These are phyloP conservation scores for Spermophilus dauricus DNA, from an alignment of 2,113 vertebrate species.

Conservation along the genomic window DNA sequence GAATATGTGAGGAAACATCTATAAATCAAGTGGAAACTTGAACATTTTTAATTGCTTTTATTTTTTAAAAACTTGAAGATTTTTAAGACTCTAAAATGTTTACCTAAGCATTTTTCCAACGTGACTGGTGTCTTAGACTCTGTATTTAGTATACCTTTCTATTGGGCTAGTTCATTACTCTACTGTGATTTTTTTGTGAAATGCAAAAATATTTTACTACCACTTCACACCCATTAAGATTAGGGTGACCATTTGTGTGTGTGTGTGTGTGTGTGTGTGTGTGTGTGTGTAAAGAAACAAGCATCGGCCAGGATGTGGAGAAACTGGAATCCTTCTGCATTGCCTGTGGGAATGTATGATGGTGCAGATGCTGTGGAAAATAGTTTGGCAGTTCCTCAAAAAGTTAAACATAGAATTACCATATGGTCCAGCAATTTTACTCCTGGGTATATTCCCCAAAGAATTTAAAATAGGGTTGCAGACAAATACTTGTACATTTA, in stretches of 20 bases:
- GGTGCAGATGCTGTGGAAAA: background rate
- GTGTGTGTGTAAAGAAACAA: background rate
- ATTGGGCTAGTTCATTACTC: background rate
- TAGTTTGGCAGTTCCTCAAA: constrained; percentile 20
- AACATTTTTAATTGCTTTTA: background rate
- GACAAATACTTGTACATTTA: background rate
- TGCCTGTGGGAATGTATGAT: background rate
- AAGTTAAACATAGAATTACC: constrained; percentile 51
- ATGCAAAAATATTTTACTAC: constrained; percentile 54
- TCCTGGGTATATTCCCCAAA: background rate
- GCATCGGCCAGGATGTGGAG: background rate
- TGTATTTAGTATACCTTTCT: constrained; percentile 13
- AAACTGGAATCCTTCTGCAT: background rate
- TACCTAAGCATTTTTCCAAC: background rate
- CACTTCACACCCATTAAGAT: background rate
- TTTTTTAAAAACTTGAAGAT: background rate
- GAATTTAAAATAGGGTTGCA: constrained; percentile 1
- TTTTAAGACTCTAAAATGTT: constrained; percentile 13
- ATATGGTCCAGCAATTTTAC: background rate
- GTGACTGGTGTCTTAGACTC: background rate
- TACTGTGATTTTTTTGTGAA: constrained; percentile 22
- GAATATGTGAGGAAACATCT: constrained; percentile 2
- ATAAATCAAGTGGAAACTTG: constrained; percentile 30
- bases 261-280: no score
- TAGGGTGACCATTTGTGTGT: no score